Conservation (phyloP, 2,797 vertebrate species). For the Liparis tanakae region DNA sequence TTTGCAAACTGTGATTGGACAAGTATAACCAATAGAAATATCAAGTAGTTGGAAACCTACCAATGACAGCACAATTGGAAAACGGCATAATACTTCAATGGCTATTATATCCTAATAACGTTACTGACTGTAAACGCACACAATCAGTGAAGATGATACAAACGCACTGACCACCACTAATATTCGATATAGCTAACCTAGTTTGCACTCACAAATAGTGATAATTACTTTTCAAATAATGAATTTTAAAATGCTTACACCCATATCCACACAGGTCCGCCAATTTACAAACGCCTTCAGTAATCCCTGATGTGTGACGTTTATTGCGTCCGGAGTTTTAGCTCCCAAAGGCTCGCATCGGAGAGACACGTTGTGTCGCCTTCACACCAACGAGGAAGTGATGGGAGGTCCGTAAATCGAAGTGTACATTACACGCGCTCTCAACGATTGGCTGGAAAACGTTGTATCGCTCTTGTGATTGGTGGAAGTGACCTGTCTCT, state of each 20-base stretch:
- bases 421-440: constrained; percentile 13
- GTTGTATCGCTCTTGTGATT: constrained; percentile 61
- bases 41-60: not conserved
- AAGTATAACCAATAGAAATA: constrained; percentile 23
- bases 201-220: constrained; percentile 31
- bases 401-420: constrained; percentile 48
- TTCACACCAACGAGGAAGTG: constrained; percentile 69
- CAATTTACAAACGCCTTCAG: not conserved
- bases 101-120: not conserved
- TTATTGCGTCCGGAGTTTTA: not conserved
- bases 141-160: constrained; percentile 15
- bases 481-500: constrained; percentile 53
- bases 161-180: constrained; percentile 3
- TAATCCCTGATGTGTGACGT: constrained; percentile 8
- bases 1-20: constrained; percentile 38
- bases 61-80: constrained; percentile 38
- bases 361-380: constrained; percentile 64
- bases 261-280: constrained; percentile 51
- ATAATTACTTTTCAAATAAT: constrained; percentile 3
- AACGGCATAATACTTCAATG: constrained; percentile 37
- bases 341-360: constrained; percentile 27
- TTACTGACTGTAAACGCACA: constrained; percentile 17
- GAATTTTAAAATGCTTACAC: constrained; percentile 51
- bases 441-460: constrained; percentile 63
- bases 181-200: constrained; percentile 21